Evolutionary conservation across 2,888 invertebrate species (phyloP), one percentile per base, ranked within the genome.

Genomic region (Ctena decussata): DNA sequence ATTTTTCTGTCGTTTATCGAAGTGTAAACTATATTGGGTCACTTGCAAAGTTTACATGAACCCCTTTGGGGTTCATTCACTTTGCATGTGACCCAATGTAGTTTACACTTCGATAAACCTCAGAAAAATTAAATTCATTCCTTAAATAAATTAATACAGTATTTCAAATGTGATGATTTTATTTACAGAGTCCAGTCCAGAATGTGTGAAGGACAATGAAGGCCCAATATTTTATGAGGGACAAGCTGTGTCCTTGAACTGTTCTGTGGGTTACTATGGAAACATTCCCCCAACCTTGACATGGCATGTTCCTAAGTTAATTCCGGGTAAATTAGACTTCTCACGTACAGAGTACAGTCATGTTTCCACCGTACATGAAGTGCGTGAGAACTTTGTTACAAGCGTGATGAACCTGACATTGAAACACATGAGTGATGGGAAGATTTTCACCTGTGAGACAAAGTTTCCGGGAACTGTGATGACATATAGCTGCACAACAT

Each of bases 231-330:
- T 85, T 39, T 86, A 85, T 73, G 90, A 82, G 78, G 75, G 82
- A 11, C 82, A 93, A 70, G 89, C 90, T 82, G 91, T 92, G 70
- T 90, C 89, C 32, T 91, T 94, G 77, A 91, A 91, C 79, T 94
- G 94, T 79, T 80, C 77, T 71, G 89, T 93, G 39, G 75, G 81
- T 39, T 94, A 86, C 87, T 85, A 87, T 84, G 94, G 94, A 12
- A 81, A 84, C 15, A 24, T 27, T n/a, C 84, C 88, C 32, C 85
- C 88, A 37, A 49, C 46, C 8, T 73, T 94, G 57, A 84, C 89
- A 57, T 94, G 93, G 93, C 81, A 90, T 41, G 12, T 77, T 35
- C 85, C 88, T 0, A 65, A 32, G 5, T 21, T 65, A 35, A 11
- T 65, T 18, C 21, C 11, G 2, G 65, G 65, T 18, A 32, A 21